Base-by-base conservation (phyloP, 1,140 invertebrate genomes). In the Ganaspis sp. region DNA sequence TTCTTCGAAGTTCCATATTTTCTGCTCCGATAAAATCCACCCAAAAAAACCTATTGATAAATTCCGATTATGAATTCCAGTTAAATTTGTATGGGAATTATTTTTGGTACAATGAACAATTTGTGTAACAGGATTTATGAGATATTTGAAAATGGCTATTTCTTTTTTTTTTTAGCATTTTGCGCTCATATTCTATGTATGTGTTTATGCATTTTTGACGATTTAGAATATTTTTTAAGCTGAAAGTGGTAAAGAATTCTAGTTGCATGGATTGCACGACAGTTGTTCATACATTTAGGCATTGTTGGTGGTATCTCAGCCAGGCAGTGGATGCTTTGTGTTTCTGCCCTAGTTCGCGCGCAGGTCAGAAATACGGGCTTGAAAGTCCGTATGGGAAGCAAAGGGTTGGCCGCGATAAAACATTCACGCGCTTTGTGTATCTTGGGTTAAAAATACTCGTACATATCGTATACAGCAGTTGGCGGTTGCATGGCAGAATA, bases 371-470 rank as follows among this genome's bases (percentile, higher is more conserved):
- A 83, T 83, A 86, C 86, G 81, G 85, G 86, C 84, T 84, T 84
- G 77, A 76, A 81, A 84, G 81, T 86, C 82, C 84, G 85, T 84
- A 83, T 73, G 80, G 78, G 84, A 83, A 84, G 83, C 75, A 82
- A 86, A 88, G 85, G 84, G 83, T 79, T 77, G 76, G 70, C 76
- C 74, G 80, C 86, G 85, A 88, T 89, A 88, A 89, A 90, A 89
- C 87, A 89, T 90, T 89, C 86, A 87, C 78, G 81, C 82, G 83
- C 86, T 88, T 88, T 87, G 87, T 84, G 73, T 86, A 85, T 86
- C 84, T 88, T 87, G 86, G 78, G 86, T 87, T 89, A 89, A 90
- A 90, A 90, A 90, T 90, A 89, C 74, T 82, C 77, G 81, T 83
- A 80, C 78, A 81, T 86, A 85, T 84, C 79, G 83, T 70, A 58